Evolutionary conservation across 2,888 invertebrate genomes (phyloP).

Genomic region (Aspidiotus rigidus): DNA sequence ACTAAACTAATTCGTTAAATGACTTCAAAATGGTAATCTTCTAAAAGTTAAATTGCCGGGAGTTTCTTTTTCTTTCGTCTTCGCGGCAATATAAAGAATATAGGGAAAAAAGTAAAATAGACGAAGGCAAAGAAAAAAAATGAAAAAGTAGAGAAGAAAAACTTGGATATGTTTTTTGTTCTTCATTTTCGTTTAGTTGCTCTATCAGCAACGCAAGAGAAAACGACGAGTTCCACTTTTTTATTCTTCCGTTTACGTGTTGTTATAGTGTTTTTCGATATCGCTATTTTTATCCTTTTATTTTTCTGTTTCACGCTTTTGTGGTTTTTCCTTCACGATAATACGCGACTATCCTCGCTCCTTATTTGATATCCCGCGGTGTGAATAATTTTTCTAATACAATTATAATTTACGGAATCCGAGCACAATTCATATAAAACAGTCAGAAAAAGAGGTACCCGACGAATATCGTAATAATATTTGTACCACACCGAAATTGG

Average conservation of each 20-base stretch:
- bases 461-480: no score
- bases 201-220: no score
- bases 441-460: no score
- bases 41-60: conserved; percentile 11
- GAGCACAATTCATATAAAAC: no score
- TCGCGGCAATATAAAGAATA: not conserved
- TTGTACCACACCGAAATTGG: no score
- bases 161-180: not conserved
- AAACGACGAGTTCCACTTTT: not conserved
- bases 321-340: no score
- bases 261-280: not conserved
- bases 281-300: not conserved
- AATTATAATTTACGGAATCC: no score
- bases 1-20: conserved; percentile 14
- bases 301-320: not conserved
- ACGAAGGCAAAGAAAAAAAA: conserved; percentile 1
- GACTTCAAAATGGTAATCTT: conserved; percentile 19
- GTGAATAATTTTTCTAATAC: no score
- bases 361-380: no score
- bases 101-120: not conserved
- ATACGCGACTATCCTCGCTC: no score
- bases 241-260: not conserved
- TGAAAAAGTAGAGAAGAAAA: conserved; percentile 1
- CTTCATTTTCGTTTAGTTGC: no score
- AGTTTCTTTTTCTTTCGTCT: conserved; percentile 5